Conservation (phyloP, 1,140 invertebrate species). For the Whitmania pigra region DNA sequence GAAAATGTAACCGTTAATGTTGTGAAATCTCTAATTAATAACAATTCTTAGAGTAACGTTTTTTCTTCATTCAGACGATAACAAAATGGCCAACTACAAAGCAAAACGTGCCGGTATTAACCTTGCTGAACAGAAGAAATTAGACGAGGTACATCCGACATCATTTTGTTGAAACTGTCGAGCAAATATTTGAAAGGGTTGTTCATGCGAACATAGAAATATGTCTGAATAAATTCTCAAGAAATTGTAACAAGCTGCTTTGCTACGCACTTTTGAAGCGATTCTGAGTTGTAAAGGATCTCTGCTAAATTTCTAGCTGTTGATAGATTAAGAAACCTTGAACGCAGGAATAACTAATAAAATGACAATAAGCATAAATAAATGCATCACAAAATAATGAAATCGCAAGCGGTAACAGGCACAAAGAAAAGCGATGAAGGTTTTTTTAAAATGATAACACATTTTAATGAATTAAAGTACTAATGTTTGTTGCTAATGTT, state of each 20-base stretch:
- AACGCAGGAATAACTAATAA: no score
- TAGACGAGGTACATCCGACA: slow-evolving; percentile 7
- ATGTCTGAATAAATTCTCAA: no score
- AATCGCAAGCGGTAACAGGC: no score
- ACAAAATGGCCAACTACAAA: slow-evolving; percentile 17
- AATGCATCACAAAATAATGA: no score
- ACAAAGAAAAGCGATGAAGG: no score
- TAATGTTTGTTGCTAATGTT: not conserved
- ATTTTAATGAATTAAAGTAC: not conserved
- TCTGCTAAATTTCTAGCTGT: not conserved
- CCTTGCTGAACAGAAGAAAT: slow-evolving; percentile 13
- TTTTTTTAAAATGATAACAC: not conserved
- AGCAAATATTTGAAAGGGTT: no score
- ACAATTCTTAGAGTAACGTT: not conserved
- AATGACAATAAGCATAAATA: no score
- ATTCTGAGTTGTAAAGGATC: not conserved
- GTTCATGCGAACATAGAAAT: no score
- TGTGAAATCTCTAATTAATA: not conserved
- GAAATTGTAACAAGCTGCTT: not conserved
- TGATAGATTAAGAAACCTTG: no score
- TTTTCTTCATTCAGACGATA: not conserved
- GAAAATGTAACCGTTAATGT: not conserved
- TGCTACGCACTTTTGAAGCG: not conserved
- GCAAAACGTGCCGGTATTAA: slow-evolving; percentile 13
- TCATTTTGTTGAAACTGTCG: no score